Conservation (phyloP, 2,113 vertebrate species). For the Muntiacus muntjak region DNA sequence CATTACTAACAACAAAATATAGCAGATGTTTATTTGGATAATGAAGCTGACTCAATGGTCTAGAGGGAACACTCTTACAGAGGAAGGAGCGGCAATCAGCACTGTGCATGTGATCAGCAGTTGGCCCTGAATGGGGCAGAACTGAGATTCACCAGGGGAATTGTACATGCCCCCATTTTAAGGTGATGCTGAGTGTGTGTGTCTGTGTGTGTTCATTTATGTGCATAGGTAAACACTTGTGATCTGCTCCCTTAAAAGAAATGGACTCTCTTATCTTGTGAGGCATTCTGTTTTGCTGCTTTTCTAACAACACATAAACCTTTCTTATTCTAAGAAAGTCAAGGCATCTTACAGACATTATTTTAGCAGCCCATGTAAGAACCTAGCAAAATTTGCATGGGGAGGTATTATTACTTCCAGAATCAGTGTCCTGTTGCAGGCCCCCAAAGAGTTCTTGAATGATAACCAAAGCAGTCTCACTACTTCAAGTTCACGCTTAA, state of each 20-base stretch:
- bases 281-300: neutral
- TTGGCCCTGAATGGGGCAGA: neutral
- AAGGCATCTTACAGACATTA: neutral
- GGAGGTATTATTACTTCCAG: neutral
- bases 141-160: neutral
- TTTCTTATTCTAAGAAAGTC: neutral
- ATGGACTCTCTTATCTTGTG: neutral
- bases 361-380: neutral
- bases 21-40: constrained; percentile 69
- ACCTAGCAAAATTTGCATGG: neutral
- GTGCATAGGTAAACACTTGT: neutral
- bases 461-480: neutral
- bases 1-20: constrained; percentile 61
- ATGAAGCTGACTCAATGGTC: constrained; percentile 62
- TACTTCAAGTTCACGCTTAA: constrained; percentile 29
- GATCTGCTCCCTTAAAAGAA: neutral
- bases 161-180: neutral
- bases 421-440: neutral
- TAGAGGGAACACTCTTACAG: constrained; percentile 41
- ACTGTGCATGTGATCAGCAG: neutral
- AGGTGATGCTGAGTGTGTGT: neutral
- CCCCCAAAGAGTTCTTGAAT: neutral
- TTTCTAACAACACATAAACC: neutral
- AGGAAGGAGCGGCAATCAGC: neutral
- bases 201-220: too few relatives aligned